phyloP scores from a whole-genome alignment of 2,888 invertebrate genomes.

The Clivina fossor region DNA sequence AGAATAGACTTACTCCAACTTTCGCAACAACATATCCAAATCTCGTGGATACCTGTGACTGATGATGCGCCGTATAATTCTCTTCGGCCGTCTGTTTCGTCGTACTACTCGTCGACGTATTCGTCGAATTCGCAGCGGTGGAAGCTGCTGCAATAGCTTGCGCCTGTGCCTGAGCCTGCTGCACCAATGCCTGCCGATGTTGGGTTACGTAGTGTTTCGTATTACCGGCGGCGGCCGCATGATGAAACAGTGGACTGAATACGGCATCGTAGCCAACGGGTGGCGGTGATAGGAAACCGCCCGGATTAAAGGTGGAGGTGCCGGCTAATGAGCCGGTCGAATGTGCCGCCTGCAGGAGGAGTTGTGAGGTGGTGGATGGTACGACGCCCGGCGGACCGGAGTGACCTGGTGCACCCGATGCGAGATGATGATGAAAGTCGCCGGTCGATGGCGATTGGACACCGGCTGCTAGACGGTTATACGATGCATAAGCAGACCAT shows the following conservation, averaged over 20 bases:
- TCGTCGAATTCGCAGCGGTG: slow-evolving; percentile 1
- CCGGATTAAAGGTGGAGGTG: slow-evolving; percentile 68
- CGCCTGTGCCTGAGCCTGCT: slow-evolving; percentile 62
- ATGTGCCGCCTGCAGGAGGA: slow-evolving; percentile 67
- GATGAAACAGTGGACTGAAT: slow-evolving; percentile 81
- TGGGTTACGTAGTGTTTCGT: slow-evolving; percentile 72
- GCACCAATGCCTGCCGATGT: slow-evolving; percentile 68
- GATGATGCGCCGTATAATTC: slow-evolving; percentile 43
- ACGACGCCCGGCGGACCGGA: slow-evolving; percentile 56
- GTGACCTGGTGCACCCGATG: slow-evolving; percentile 61
- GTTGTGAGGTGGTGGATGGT: slow-evolving; percentile 65
- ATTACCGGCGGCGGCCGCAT: slow-evolving; percentile 61
- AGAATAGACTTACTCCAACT: too few relatives aligned
- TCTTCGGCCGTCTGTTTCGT: slow-evolving; percentile 46
- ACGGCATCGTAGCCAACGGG: slow-evolving; percentile 80
- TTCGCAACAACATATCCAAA: too few relatives aligned
- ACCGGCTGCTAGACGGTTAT: slow-evolving; percentile 76
- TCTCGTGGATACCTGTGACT: too few relatives aligned
- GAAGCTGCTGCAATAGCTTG: slow-evolving; percentile 46
- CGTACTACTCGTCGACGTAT: slow-evolving; percentile 17
- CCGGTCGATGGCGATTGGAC: slow-evolving; percentile 69
- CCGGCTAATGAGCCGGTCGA: slow-evolving; percentile 63
- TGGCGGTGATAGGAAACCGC: slow-evolving; percentile 73
- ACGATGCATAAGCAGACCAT: slow-evolving; percentile 81
- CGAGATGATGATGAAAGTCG: slow-evolving; percentile 69